Percentiles rank a stretch among this genome's conserved stretches.
Evolutionary conservation across 2,888 invertebrate genomes (phyloP).

Genomic region (Sipha maydis): DNA sequence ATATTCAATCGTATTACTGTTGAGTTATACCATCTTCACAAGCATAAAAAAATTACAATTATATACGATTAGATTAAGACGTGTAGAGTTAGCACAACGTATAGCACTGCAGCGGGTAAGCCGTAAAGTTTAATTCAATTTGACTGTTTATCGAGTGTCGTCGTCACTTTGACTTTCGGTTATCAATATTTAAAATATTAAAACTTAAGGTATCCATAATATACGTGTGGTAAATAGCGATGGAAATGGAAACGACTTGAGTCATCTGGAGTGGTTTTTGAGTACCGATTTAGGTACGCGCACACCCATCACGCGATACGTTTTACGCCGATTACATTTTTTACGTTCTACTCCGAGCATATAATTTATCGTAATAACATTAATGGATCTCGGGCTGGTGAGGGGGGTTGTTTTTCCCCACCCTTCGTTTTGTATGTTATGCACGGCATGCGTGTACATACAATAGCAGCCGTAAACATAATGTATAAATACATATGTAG

Average conservation of each 20-base stretch:
- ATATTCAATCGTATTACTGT: not conserved
- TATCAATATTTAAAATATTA: not conserved
- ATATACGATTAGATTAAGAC: not conserved
- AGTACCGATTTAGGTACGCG: not conserved
- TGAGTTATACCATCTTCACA: not conserved
- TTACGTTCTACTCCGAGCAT: not conserved
- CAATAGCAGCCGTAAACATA: conserved; percentile 44
- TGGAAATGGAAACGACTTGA: not conserved
- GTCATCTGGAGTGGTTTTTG: not conserved
- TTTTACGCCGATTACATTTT: conserved; percentile 49
- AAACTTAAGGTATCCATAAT: not conserved
- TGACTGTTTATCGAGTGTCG: not conserved
- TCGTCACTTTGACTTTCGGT: not conserved
- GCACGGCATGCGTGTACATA: not conserved
- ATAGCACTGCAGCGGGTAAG: not conserved
- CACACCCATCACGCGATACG: not conserved
- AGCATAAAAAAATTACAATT: not conserved
- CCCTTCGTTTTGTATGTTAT: not conserved
- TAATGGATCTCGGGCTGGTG: conserved; percentile 33
- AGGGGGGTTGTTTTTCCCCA: not conserved
- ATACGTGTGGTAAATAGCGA: not conserved
- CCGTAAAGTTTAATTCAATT: conserved; percentile 11
- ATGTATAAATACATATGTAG: not conserved
- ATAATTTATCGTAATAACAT: conserved; percentile 58
- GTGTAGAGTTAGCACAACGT: not conserved